Base-by-base conservation (phyloP, 2,797 vertebrate genomes). In the Gymnopithys bicolor region DNA sequence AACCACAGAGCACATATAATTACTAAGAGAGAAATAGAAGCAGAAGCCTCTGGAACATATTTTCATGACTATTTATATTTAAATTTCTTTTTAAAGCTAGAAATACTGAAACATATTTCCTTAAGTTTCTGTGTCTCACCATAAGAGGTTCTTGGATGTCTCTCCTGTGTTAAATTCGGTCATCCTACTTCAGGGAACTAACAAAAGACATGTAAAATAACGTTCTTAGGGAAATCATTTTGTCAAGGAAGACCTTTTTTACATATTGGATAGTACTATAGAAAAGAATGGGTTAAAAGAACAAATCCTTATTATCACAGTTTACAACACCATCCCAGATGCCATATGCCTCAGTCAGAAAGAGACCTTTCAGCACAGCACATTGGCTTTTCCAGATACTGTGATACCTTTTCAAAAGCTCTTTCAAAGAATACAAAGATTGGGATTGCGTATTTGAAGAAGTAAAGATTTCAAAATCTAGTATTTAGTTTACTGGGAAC, bases 251-350 rank as follows among this genome's bases (percentile, higher is more conserved):
- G 51, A 49, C 48, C 27, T 87, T 90, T 87, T 58, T 69, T 43
- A 8, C 23, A 7, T 63, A 13, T 4, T 16, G 18, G 5, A 8
- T 59, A 58, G 53, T 67, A 69, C 37, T 67, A 19, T 53, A 73
- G 94, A 78, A 87, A 85, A 84, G 59, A 93, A 91, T 9, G 89
- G 69, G 89, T 95, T 96, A 95, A 96, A 95, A 86, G 66, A 77
- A 30, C 43, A 96, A 96, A 94, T 89, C 92, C 89, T 69, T 68
- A 73, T 95, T 93, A 90, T 71, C 69, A 25, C 75, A 69, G 78
- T 81, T 93, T 41, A 88, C 25, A 89, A 2, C 77, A 67, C 27
- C 28, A 59, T 78, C 58, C 51, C 28, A 84, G 76, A 73, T 94
- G 86, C 90, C 84, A 82, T 92, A 80, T 88, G 94, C 37, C 17